Base-by-base conservation (phyloP, 2,797 vertebrate species). In the Coregonus sp. region DNA sequence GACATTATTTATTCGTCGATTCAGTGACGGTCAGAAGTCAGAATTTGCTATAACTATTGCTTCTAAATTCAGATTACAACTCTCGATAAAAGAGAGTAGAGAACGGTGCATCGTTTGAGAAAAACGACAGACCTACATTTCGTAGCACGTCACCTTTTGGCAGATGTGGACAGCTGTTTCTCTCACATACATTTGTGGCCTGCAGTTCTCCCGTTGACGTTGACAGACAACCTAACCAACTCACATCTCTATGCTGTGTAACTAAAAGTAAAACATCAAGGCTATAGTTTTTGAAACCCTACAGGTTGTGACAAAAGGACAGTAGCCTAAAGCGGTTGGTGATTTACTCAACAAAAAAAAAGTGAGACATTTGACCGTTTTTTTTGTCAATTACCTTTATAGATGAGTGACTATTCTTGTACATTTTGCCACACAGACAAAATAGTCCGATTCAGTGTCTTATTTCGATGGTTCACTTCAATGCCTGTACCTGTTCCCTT, bases 91-190 rank as follows among this genome's bases (percentile, higher is more conserved):
- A 16, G 4, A 16, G 66, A 16, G 66, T 15, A 33, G 66, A n/a
- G 20, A 25, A 9, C 20, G 11, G 14, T 33, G 29, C 14, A 14
- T 67, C 14, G 65, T 67, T 67, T 67, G 65, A 67, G 15, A 25
- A 67, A 18, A 66, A 67, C 6, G 31, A 18, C 15, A 37, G 16
- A 52, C 29, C 70, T 12, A 18, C 15, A 72, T 72, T 72, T 54
- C 29, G 12, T 18, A 4, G 16, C 51, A 33, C 29, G 51, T 52
- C 29, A 54, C 70, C 51, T 72, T 56, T 31, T 20, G 52, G 51
- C 71, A 52, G 59, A 63, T 63, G 12, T 15, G 25, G 1, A 25
- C 70, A 71, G 47, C 70, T 71, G 70, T 71, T 71, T 52, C 70
- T 9, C 47, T 72, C 16, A 16, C 71, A 72, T 5, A 56, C 16